Evolutionary conservation across 2,113 vertebrate species (phyloP).

Genomic region (Forbesichthys papilliferus): DNA sequence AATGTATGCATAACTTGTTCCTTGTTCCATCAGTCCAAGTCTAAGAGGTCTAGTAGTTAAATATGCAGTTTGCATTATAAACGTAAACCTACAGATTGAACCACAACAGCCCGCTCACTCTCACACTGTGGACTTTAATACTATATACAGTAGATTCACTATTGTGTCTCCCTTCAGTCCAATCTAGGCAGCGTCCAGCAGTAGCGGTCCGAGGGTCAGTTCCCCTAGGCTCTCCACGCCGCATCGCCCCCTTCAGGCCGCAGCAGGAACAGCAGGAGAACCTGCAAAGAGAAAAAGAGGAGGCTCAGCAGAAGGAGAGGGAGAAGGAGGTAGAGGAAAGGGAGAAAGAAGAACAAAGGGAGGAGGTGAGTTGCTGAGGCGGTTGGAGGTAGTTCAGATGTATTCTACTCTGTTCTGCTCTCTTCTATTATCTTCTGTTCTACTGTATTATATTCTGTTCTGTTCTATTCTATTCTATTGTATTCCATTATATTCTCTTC

Average conservation of each 20-base stretch:
- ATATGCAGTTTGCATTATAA: too few species aligned
- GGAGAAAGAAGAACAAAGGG: slow-evolving; percentile 49
- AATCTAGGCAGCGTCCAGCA: slow-evolving; percentile 61
- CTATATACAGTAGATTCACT: neutral
- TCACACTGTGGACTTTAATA: neutral
- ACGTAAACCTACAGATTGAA: too few species aligned
- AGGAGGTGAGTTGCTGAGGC: slow-evolving; percentile 55
- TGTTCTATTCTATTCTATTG: slow-evolving; percentile 1
- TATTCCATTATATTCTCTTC: slow-evolving; percentile 2
- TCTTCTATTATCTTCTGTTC: neutral
- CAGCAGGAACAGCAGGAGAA: slow-evolving; percentile 70
- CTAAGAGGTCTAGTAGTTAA: too few species aligned
- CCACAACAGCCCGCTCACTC: too few species aligned
- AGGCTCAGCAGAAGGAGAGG: slow-evolving; percentile 68
- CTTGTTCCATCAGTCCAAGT: too few species aligned
- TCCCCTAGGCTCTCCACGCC: slow-evolving; percentile 56
- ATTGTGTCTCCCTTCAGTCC: slow-evolving; percentile 51
- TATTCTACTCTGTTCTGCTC: neutral
- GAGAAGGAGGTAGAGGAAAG: slow-evolving; percentile 51
- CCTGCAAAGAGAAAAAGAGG: slow-evolving; percentile 69
- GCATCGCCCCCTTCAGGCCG: slow-evolving; percentile 50
- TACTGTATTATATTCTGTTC: neutral
- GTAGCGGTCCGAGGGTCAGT: slow-evolving; percentile 53
- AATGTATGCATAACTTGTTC: neutral
- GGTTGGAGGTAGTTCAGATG: neutral